Conservation (phyloP, 2,797 vertebrate genomes). For the Calcarius lapponicus region DNA sequence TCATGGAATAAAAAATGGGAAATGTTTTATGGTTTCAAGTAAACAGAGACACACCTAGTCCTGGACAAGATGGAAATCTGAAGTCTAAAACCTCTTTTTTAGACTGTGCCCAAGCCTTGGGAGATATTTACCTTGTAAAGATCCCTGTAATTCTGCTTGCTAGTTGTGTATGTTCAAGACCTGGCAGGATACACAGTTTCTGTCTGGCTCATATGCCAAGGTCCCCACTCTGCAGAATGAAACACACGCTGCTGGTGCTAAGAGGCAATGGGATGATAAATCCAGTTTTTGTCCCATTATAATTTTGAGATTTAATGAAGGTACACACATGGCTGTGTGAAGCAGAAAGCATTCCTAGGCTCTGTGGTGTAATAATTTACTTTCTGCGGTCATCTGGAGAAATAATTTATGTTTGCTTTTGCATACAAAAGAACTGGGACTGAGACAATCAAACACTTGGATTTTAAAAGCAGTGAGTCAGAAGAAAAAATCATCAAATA, state of each 20-base stretch:
- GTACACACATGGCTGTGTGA: not conserved
- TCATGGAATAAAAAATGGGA: constrained; percentile 43
- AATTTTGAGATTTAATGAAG: not conserved
- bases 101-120: not conserved
- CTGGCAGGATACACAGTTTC: not conserved
- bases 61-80: not conserved
- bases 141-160: not conserved
- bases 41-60: constrained; percentile 48
- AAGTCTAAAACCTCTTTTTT: not conserved
- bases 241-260: not conserved
- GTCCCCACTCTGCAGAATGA: not conserved
- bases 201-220: not conserved
- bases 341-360: not conserved
- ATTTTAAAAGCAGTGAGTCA: not conserved
- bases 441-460: not conserved
- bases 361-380: not conserved
- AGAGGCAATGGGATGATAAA: not conserved
- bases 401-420: constrained; percentile 16
- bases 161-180: not conserved
- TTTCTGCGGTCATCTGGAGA: not conserved
- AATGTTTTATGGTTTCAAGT: constrained; percentile 19
- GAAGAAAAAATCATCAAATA: not conserved
- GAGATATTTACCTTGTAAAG: not conserved
- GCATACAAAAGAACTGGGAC: not conserved
- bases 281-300: not conserved